Evolutionary conservation across 2,113 vertebrate genomes (phyloP).

Genomic region (Sphyrna mokarran): DNA sequence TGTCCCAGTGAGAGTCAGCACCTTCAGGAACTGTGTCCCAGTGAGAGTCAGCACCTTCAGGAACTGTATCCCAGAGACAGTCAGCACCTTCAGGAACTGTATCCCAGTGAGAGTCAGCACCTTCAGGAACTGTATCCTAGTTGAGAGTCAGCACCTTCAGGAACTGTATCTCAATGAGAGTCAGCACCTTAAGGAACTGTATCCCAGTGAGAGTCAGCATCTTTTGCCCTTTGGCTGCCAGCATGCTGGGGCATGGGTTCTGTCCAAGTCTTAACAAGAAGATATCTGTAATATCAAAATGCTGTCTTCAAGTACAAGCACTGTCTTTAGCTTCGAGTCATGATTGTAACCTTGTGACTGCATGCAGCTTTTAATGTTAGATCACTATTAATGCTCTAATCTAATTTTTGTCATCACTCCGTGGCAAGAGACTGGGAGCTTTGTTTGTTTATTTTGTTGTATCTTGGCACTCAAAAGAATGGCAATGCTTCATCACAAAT

Average conservation of each 20-base stretch:
- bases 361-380: background rate
- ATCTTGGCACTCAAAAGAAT: background rate
- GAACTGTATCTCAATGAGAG: background rate
- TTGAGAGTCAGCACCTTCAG: background rate
- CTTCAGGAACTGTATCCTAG: background rate
- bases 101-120: background rate
- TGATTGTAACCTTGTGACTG: slow-evolving; percentile 28
- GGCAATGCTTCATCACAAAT: background rate
- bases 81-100: background rate
- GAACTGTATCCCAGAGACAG: background rate
- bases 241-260: background rate
- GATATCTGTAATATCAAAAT: background rate
- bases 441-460: background rate
- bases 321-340: background rate
- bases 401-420: background rate
- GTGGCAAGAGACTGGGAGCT: background rate
- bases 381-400: background rate
- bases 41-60: background rate
- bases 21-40: background rate
- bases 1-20: background rate
- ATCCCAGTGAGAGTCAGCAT: background rate
- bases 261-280: background rate
- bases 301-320: background rate
- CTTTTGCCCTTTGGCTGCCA: background rate
- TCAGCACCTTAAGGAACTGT: background rate